Evolutionary conservation across 2,888 invertebrate species (phyloP).

Genomic region (Trissolcus brochymenae): DNA sequence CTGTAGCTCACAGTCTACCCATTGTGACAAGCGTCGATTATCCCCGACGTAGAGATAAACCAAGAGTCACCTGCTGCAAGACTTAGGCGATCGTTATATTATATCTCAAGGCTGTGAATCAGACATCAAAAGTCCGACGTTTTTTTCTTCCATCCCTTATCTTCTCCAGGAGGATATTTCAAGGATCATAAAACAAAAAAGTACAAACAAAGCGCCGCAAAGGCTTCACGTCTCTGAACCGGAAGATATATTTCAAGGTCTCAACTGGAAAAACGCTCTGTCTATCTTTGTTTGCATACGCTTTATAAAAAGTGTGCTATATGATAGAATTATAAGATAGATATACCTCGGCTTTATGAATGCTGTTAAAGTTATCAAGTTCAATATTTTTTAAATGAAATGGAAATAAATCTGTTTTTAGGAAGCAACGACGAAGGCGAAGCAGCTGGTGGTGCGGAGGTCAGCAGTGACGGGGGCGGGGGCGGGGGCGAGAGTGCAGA

Average conservation of each 20-base stretch:
- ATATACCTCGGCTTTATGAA: too few species aligned
- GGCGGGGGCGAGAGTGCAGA: slow-evolving; percentile 74
- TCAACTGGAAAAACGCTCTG: neutral
- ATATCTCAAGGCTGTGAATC: slow-evolving; percentile 5
- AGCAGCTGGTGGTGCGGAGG: slow-evolving; percentile 77
- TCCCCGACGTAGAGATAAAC: slow-evolving; percentile 34
- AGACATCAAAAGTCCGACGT: slow-evolving; percentile 27
- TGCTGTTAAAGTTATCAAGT: too few species aligned
- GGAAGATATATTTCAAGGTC: too few species aligned
- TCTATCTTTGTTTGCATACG: too few species aligned
- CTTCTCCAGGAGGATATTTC: slow-evolving; percentile 63
- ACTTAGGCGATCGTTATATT: slow-evolving; percentile 17
- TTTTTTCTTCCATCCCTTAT: slow-evolving; percentile 65
- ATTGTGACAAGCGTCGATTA: slow-evolving; percentile 51
- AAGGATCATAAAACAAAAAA: slow-evolving; percentile 54
- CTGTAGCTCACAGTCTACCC: slow-evolving; percentile 37
- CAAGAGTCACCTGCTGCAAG: slow-evolving; percentile 39
- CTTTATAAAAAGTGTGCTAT: neutral
- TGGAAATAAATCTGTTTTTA: slow-evolving; percentile 50
- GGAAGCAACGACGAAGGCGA: slow-evolving; percentile 79
- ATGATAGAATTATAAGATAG: too few species aligned
- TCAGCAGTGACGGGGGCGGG: slow-evolving; percentile 77
- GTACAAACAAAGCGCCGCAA: slow-evolving; percentile 3
- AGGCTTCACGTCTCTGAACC: slow-evolving; percentile 6
- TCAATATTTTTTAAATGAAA: neutral